phyloP scores from a whole-genome alignment of 2,888 invertebrate genomes.

The Aethes cnicana region DNA sequence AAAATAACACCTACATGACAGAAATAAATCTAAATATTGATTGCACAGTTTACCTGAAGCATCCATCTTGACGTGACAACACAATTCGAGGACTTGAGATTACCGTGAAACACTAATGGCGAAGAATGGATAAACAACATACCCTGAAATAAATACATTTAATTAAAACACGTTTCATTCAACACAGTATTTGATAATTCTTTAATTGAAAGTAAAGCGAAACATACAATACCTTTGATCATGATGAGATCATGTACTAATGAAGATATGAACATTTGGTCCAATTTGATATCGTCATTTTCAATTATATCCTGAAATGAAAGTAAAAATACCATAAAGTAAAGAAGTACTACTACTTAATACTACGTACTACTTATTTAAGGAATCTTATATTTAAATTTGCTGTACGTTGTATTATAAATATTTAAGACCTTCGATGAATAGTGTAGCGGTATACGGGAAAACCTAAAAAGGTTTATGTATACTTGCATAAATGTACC shows the following conservation, averaged over 20 bases:
- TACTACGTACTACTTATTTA: too few relatives aligned
- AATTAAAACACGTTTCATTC: neutral
- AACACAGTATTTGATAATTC: neutral
- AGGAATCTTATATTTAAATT: too few relatives aligned
- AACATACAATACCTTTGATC: slow-evolving; percentile 87
- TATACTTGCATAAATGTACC: too few relatives aligned
- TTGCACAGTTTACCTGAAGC: slow-evolving; percentile 92
- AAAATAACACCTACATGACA: too few relatives aligned
- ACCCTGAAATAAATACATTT: slow-evolving; percentile 83
- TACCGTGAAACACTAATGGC: slow-evolving; percentile 94
- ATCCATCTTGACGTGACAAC: slow-evolving; percentile 99
- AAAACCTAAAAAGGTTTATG: too few relatives aligned
- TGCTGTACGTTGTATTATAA: too few relatives aligned
- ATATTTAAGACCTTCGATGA: too few relatives aligned
- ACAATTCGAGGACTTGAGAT: slow-evolving; percentile 99
- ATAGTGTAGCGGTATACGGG: too few relatives aligned
- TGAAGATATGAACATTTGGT: slow-evolving; percentile 98
- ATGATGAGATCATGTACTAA: slow-evolving; percentile 99
- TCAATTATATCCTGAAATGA: slow-evolving; percentile 95
- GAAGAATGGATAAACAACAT: slow-evolving; percentile 97
- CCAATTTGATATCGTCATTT: slow-evolving; percentile 98
- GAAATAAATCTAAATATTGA: too few relatives aligned
- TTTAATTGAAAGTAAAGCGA: neutral
- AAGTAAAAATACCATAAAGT: too few relatives aligned
- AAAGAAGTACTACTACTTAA: too few relatives aligned